Base-by-base conservation (phyloP, 1,140 invertebrate genomes). In the Papilio polyxenes region DNA sequence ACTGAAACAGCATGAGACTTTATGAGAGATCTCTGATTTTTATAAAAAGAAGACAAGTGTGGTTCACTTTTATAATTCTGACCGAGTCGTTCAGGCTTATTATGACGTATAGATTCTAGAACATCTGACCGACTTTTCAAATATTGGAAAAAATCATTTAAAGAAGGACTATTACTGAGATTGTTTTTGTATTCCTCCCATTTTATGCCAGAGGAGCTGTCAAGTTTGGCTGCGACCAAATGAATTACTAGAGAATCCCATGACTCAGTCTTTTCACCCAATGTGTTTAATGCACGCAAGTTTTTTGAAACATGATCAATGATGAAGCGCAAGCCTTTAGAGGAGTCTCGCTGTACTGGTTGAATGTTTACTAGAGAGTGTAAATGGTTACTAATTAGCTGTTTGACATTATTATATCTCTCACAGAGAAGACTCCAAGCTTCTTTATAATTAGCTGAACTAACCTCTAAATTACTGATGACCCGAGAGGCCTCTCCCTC, bases 271-370 rank as follows among this genome's bases (percentile, higher is more conserved):
- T 11, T 11, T 11, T 75, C 40, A 11, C 74, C 10, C 8, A 75
- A n/a, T n/a, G n/a, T n/a, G n/a, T n/a, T 75, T 15, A 75, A 11
- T 13, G 74, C 74, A 13, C 74, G 37, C 15, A 75, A 75, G 15
- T 75, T 44, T 75, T 75, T 75, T 15, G 74, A 75, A 40, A 76
- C 48, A 51, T 76, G 75, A 49, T 76, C 44, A n/a, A 75, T 75
- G 11, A n/a, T n/a, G 37, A 6, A 75, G 3, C 37, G 10, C 37
- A 75, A n/a, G 3, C 74, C 74, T 48, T 75, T 49, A 40, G 74
- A 11, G 4, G 74, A 75, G n/a, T 48, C 74, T 48, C 74, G 74
- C 10, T 75, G 31, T 40, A 48, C 17, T 44, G 31, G 74, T 75
- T 75, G 74, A 75, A 75, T 75, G 9, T 75, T 75, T 13, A 40